Percentiles rank a stretch among this genome's conserved stretches.
Conservation (phyloP, 1,140 invertebrate genomes). For the Cyphomyrmex costatus region DNA sequence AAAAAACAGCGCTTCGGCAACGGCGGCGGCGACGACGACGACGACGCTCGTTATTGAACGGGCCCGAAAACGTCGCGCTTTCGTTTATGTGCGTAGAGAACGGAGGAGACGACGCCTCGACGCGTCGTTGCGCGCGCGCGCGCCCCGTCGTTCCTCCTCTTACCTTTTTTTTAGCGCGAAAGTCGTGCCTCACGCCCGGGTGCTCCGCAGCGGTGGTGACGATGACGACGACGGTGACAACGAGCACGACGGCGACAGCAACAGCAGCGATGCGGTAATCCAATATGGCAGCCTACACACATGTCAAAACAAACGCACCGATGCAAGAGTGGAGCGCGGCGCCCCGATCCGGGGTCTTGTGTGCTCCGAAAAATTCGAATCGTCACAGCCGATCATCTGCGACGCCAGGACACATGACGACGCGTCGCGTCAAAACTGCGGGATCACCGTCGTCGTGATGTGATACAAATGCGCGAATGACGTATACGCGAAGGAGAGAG, state of each 20-base stretch:
- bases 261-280: slow-evolving; percentile 77
- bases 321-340: slow-evolving; percentile 64
- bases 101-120: slow-evolving; percentile 60
- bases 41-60: slow-evolving; percentile 67
- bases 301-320: slow-evolving; percentile 84
- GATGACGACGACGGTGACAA: neutral
- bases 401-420: slow-evolving; percentile 34
- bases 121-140: neutral
- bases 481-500: neutral
- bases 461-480: slow-evolving; percentile 7
- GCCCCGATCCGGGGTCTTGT: slow-evolving; percentile 75
- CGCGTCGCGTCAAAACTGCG: slow-evolving; percentile 34
- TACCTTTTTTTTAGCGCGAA: slow-evolving; percentile 68
- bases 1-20: neutral
- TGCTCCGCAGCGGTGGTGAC: neutral
- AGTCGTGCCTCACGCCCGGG: slow-evolving; percentile 45
- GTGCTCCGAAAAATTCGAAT: slow-evolving; percentile 1
- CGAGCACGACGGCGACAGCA: too few relatives aligned
- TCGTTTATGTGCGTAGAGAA: slow-evolving; percentile 30
- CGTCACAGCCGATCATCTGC: neutral
- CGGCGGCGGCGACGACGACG: neutral
- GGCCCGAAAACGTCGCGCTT: slow-evolving; percentile 58
- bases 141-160: neutral
- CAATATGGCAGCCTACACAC: slow-evolving; percentile 82
- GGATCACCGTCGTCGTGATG: slow-evolving; percentile 13